phyloP scores from a whole-genome alignment of 2,797 vertebrate species.

The Crenuchus spilurus region DNA sequence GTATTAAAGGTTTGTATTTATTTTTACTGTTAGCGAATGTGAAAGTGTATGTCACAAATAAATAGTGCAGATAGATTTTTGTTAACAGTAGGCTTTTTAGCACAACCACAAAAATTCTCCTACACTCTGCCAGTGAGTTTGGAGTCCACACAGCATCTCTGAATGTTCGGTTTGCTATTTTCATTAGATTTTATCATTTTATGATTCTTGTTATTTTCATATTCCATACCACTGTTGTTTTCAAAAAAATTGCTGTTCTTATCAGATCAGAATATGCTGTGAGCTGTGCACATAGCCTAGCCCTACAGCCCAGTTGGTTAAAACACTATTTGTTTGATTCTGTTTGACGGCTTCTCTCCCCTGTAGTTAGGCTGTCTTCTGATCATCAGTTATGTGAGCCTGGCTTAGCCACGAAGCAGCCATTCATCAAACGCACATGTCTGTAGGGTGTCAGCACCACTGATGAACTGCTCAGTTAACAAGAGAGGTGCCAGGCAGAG shows the following conservation, averaged over 20 bases:
- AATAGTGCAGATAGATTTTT: slow-evolving; percentile 8
- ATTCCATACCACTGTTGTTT: slow-evolving; percentile 1
- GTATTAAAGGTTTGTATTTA: not conserved
- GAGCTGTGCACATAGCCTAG: slow-evolving; percentile 44
- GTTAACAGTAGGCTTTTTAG: not conserved
- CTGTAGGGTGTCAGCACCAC: slow-evolving; percentile 69
- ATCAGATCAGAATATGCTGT: slow-evolving; percentile 39
- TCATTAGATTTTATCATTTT: not conserved
- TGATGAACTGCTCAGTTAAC: slow-evolving; percentile 73
- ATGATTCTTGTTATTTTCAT: not conserved
- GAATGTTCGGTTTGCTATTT: slow-evolving; percentile 5
- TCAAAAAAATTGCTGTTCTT: slow-evolving; percentile 4
- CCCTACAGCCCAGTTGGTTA: slow-evolving; percentile 8
- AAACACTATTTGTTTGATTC: slow-evolving; percentile 69
- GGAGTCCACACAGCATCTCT: not conserved
- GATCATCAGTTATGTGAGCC: slow-evolving; percentile 71
- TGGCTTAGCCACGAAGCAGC: slow-evolving; percentile 56
- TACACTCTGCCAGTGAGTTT: not conserved
- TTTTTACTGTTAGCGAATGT: slow-evolving; percentile 6
- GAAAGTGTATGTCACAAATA: not conserved
- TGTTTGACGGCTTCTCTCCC: slow-evolving; percentile 65
- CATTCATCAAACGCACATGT: slow-evolving; percentile 75
- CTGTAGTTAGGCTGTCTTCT: slow-evolving; percentile 68
- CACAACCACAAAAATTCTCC: slow-evolving; percentile 8
- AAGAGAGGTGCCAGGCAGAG: slow-evolving; percentile 63